Percentiles rank a stretch among this genome's conserved stretches.
phyloP scores from a whole-genome alignment of 1,140 invertebrate genomes.

The Drosophila carrolli region DNA sequence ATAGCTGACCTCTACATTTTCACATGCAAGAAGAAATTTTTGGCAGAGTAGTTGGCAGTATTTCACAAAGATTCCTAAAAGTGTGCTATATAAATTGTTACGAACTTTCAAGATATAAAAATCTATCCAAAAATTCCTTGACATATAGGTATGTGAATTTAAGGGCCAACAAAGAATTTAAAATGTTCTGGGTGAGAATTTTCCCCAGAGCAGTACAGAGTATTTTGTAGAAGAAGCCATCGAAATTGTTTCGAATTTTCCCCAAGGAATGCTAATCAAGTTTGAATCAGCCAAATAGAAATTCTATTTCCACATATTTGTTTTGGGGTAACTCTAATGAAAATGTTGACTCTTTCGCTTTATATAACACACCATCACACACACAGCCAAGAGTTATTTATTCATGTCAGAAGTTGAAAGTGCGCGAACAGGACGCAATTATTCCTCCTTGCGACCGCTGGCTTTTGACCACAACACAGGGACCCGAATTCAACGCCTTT shows the following conservation, averaged over 20 bases:
- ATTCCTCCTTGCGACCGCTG: slow-evolving; percentile 28
- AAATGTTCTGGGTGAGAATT: neutral
- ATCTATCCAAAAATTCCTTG: neutral
- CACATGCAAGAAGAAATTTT: neutral
- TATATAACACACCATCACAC: slow-evolving; percentile 21
- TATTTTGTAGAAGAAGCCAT: neutral
- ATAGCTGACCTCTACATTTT: neutral
- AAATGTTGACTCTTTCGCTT: slow-evolving; percentile 40
- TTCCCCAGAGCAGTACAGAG: neutral
- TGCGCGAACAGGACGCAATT: slow-evolving; percentile 77
- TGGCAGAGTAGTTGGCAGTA: neutral
- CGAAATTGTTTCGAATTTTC: slow-evolving; percentile 10
- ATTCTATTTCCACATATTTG: slow-evolving; percentile 41
- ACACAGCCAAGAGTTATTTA: slow-evolving; percentile 49
- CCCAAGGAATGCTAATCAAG: slow-evolving; percentile 30
- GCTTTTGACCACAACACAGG: slow-evolving; percentile 62
- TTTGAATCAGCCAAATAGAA: slow-evolving; percentile 22
- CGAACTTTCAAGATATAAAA: slow-evolving; percentile 1
- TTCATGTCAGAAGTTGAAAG: slow-evolving; percentile 48
- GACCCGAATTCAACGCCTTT: slow-evolving; percentile 79
- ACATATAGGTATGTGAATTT: no score
- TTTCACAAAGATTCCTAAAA: neutral
- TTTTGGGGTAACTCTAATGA: slow-evolving; percentile 27
- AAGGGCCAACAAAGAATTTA: neutral
- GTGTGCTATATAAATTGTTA: slow-evolving; percentile 2